These are phyloP conservation scores for Hydrocynus forskahlii DNA, from an alignment of 2,797 vertebrate genomes.

Conservation along the genomic window DNA sequence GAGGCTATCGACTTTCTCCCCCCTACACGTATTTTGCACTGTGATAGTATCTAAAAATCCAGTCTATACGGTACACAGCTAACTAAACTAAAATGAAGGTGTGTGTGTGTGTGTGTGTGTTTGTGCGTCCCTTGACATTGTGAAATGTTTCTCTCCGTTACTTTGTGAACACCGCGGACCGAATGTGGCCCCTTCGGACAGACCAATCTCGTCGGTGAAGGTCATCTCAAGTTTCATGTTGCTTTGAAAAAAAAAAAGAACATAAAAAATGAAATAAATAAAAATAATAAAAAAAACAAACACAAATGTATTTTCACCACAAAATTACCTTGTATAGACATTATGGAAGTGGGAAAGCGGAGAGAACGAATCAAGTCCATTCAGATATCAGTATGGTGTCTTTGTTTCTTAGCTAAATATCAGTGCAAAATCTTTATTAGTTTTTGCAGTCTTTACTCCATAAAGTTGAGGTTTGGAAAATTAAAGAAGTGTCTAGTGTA, in stretches of 20 bases:
- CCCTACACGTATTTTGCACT: slow-evolving; percentile 84
- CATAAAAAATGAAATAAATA: no score
- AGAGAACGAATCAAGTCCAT: slow-evolving; percentile 36
- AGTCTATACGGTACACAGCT: slow-evolving; percentile 83
- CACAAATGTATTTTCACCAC: slow-evolving; percentile 46
- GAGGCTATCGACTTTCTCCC: slow-evolving; percentile 68
- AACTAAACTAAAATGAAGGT: slow-evolving; percentile 81
- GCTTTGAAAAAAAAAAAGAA: slow-evolving; percentile 69
- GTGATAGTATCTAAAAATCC: slow-evolving; percentile 84
- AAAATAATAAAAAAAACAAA: slow-evolving; percentile 20
- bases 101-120: slow-evolving; percentile 77
- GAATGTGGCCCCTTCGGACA: slow-evolving; percentile 46
- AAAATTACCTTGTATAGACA: slow-evolving; percentile 48
- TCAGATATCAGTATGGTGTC: slow-evolving; percentile 51
- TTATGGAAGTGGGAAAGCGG: slow-evolving; percentile 35
- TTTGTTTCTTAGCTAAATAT: slow-evolving; percentile 55
- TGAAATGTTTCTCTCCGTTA: slow-evolving; percentile 79
- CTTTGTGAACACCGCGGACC: slow-evolving; percentile 52
- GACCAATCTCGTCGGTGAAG: slow-evolving; percentile 53
- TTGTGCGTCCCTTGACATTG: slow-evolving; percentile 85
- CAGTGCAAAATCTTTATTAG: slow-evolving; percentile 50
- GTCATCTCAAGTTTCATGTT: slow-evolving; percentile 58
- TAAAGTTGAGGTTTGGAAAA: slow-evolving; percentile 34
- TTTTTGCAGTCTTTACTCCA: slow-evolving; percentile 47
- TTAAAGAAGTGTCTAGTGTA: slow-evolving; percentile 52